Percentiles rank a stretch among this genome's conserved stretches.
phyloP scores from a whole-genome alignment of 1,140 invertebrate genomes.

The roundworm (Caenorhabditis elegans) region DNA sequence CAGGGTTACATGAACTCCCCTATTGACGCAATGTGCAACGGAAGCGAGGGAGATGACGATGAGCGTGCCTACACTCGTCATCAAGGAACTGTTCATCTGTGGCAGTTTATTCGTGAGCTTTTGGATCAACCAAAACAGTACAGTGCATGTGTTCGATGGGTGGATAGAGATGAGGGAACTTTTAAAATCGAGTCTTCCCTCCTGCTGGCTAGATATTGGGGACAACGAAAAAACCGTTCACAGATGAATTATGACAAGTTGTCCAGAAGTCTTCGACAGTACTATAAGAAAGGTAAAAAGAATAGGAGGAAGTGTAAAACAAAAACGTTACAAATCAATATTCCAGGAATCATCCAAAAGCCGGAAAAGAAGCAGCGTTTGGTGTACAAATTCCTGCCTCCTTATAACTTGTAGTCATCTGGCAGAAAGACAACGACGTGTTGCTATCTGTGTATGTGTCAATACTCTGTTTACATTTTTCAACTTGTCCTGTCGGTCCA shows the following conservation, averaged over 20 bases:
- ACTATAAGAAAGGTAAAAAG: constrained; percentile 95
- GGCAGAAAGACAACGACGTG: background rate
- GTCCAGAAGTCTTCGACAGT: constrained; percentile 93
- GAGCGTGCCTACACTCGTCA: constrained; percentile 36
- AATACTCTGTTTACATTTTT: constrained; percentile 11
- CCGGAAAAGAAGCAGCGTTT: constrained; percentile 93
- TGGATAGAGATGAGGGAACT: constrained; percentile 87
- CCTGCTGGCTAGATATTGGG: constrained; percentile 90
- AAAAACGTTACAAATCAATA: background rate
- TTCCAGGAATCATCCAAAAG: constrained; percentile 93
- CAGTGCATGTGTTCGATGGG: constrained; percentile 91
- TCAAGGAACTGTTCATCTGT: constrained; percentile 84
- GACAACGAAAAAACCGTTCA: constrained; percentile 91
- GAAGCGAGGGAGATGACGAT: constrained; percentile 29
- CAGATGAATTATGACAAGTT: constrained; percentile 99
- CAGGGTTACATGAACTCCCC: constrained; percentile 35
- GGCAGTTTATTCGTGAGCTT: constrained; percentile 97
- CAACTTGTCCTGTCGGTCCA: constrained; percentile 31
- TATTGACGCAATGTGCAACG: background rate
- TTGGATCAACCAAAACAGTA: constrained; percentile 81
- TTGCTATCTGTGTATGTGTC: constrained; percentile 13
- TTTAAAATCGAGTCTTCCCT: constrained; percentile 99
- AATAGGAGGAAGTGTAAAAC: too few species aligned
- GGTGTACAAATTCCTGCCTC: constrained; percentile 86
- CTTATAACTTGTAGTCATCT: constrained; percentile 57